These are phyloP conservation scores for Caenorhabditis zanzibari DNA, from an alignment of 2,888 invertebrate genomes.

Conservation along the genomic window DNA sequence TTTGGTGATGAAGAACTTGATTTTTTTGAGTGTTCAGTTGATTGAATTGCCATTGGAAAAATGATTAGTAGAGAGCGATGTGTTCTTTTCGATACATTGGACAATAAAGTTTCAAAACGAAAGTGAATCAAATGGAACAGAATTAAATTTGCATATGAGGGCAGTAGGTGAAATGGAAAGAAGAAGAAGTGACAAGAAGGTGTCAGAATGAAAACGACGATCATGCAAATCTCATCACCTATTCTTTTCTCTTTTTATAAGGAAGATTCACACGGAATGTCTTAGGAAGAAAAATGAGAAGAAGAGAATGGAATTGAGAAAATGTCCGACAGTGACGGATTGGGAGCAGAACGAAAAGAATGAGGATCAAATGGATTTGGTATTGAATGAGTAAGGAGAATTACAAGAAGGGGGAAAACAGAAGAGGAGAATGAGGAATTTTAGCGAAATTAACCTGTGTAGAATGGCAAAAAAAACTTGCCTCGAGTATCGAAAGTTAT, in stretches of 20 bases:
- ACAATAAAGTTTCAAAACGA: slow-evolving; percentile 2
- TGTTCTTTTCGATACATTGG: background rate
- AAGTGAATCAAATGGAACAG: slow-evolving; percentile 6
- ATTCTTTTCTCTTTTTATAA: slow-evolving; percentile 13
- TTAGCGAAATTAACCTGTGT: too few relatives aligned
- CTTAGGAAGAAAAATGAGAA: slow-evolving; percentile 20
- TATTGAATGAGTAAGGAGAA: background rate
- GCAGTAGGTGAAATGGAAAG: slow-evolving; percentile 39
- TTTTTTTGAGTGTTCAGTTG: slow-evolving; percentile 4
- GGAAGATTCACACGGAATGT: background rate
- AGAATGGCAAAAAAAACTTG: too few relatives aligned
- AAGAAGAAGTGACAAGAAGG: slow-evolving; percentile 37
- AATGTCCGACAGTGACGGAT: slow-evolving; percentile 29
- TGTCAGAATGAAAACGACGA: slow-evolving; percentile 12
- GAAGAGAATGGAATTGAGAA: slow-evolving; percentile 26
- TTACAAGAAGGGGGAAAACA: background rate
- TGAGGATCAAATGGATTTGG: background rate
- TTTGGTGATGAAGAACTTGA: slow-evolving; percentile 19
- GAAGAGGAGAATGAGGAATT: background rate
- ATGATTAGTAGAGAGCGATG: background rate
- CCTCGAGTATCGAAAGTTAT: too few relatives aligned
- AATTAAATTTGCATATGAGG: slow-evolving; percentile 54
- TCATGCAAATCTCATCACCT: slow-evolving; percentile 59
- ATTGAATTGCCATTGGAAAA: slow-evolving; percentile 4
- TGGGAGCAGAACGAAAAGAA: slow-evolving; percentile 42